These are phyloP conservation scores for Actinostola sp. DNA, from an alignment of 92 coral and sea anemone genomes.

Conservation along the genomic window DNA sequence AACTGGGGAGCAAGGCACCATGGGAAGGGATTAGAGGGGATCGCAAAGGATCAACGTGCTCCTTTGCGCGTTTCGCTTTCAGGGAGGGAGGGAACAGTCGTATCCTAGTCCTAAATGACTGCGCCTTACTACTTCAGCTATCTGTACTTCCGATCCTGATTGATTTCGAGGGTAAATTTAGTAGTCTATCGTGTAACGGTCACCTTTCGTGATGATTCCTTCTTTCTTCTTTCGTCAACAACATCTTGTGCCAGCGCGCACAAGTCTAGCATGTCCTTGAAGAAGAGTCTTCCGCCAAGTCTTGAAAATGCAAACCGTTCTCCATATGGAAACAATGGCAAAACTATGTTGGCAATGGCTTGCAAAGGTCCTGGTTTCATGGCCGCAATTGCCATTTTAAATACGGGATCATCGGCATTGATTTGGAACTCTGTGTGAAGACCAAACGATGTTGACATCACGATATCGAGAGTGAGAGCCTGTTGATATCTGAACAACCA, in stretches of 20 bases:
- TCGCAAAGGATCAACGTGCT: too few species aligned
- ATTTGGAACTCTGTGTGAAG: conserved; percentile 13
- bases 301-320: conserved; percentile 4
- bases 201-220: conserved; percentile 15
- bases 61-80: too few species aligned
- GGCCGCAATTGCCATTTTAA: conserved; percentile 2
- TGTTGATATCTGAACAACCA: conserved; percentile 15
- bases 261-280: conserved; percentile 19
- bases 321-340: conserved; percentile 24
- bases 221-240: conserved; percentile 9
- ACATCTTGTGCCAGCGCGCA: conserved; percentile 3
- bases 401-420: conserved; percentile 16
- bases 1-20: too few species aligned
- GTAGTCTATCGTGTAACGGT: neutral
- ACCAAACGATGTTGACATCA: conserved; percentile 23
- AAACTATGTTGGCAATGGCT: neutral
- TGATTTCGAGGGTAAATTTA: too few species aligned
- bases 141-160: too few species aligned
- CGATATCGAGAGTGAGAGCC: conserved; percentile 20
- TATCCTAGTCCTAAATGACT: too few species aligned
- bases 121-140: too few species aligned
- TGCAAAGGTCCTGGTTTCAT: conserved; percentile 22
- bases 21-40: too few species aligned
- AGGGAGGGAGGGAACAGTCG: too few species aligned
- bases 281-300: conserved; percentile 15